Evolutionary conservation across 2,888 invertebrate species (phyloP), one percentile per base, ranked within the genome.

Genomic region (Drosophila parthenogenetica): DNA sequence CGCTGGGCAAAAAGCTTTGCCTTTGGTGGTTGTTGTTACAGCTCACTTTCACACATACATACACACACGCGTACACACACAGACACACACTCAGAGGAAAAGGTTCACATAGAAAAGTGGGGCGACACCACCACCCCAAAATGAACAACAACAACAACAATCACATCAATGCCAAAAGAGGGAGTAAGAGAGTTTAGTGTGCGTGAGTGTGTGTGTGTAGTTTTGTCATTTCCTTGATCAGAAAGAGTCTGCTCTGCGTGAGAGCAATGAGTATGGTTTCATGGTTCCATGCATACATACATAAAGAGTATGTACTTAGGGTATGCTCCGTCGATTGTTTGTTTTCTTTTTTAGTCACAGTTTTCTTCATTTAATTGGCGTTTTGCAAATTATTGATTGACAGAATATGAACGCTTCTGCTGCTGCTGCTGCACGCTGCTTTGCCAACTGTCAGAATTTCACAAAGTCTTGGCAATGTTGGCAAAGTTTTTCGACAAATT

Each of bases 1-100:
- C 54, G 66, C 55, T 79, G 57, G 43, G 69, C 50, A 39, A 68
- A 68, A 70, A 81, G 82, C 87, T 87, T 65, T 59, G 78, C 71
- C 61, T 70, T 72, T 74, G 87, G 87, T 83, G 89, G 83, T 89
- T 84, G 89, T 78, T 89, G 81, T 84, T 86, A 68, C 60, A 79
- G 46, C 59, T 63, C 57, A 57, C 49, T 29, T 29, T 29, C 29
- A 29, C 29, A 29, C 29, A 29, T 29, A 29, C 29, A 29, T 29
- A 29, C 29, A 29, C 8, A 29, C 8, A 25, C 25, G 22, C 22
- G 25, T 3, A 66, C 49, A 71, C 55, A 68, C 50, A 63, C 50
- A 49, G 42, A 69, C 39, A 37, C 35, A 48, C 37, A 37, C 17
- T 19, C 29, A 55, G 45, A 50, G 55, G 29, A 68, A 67, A 67